Evolutionary conservation across 2,797 vertebrate genomes (phyloP).

Genomic region (Onychomys torridus): DNA sequence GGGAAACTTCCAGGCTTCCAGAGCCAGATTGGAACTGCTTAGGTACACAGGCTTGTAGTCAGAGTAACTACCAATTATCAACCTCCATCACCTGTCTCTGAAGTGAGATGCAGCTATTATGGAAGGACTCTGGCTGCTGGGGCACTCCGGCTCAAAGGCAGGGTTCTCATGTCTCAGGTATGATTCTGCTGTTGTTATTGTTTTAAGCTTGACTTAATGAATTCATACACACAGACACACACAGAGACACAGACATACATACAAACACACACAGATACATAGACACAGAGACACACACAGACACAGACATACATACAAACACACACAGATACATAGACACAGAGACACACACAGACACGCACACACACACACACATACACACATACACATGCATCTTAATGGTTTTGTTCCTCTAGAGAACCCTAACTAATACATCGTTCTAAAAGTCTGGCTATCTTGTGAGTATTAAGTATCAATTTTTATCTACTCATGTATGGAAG

Average conservation of each 20-base stretch:
- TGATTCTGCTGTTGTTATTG: background rate
- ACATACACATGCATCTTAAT: background rate
- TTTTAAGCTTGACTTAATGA: background rate
- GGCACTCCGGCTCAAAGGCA: background rate
- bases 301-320: background rate
- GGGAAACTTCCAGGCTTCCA: background rate
- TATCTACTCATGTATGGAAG: background rate
- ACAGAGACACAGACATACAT: background rate
- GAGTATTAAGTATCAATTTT: background rate
- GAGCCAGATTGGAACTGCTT: background rate
- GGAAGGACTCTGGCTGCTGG: no score
- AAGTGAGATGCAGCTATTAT: background rate
- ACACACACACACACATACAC: background rate
- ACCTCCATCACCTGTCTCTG: background rate
- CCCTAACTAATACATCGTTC: background rate
- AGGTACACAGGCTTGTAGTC: background rate
- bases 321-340: background rate
- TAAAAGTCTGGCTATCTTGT: background rate
- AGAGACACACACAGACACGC: background rate
- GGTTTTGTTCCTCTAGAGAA: background rate
- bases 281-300: no score
- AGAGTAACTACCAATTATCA: background rate
- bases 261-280: background rate
- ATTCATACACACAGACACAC: background rate
- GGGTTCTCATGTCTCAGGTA: background rate